These are phyloP conservation scores for Urophycis tenuis DNA, from an alignment of 2,797 vertebrate genomes.

Conservation along the genomic window DNA sequence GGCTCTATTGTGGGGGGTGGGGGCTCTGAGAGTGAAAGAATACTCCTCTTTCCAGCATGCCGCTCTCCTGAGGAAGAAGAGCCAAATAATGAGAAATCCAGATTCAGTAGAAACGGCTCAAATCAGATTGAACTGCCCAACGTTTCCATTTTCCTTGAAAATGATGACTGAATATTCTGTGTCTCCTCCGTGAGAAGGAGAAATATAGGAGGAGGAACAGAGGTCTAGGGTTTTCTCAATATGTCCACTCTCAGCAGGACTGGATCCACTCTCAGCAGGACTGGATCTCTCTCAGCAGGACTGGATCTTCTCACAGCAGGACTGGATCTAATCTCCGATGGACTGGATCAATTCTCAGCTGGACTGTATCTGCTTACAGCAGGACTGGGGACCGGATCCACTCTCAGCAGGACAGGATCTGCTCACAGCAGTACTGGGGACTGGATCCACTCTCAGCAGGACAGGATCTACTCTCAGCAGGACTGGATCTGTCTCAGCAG, in stretches of 20 bases:
- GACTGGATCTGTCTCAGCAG: no score
- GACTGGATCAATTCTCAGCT: slow-evolving; percentile 53
- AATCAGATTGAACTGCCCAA: slow-evolving; percentile 55
- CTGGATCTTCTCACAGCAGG: slow-evolving; percentile 20
- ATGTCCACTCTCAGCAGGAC: slow-evolving; percentile 12
- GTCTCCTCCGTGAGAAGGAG: slow-evolving; percentile 39
- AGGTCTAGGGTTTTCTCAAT: slow-evolving; percentile 32
- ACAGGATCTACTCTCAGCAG: no score
- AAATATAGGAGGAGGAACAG: slow-evolving; percentile 31
- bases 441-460: no score
- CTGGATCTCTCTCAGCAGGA: slow-evolving; percentile 40
- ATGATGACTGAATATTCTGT: slow-evolving; percentile 56
- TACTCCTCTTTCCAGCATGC: slow-evolving; percentile 55
- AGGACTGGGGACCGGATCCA: no score
- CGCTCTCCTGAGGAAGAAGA: slow-evolving; percentile 25
- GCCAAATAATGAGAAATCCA: slow-evolving; percentile 35
- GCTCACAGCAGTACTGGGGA: no score
- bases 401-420: no score
- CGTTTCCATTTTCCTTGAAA: slow-evolving; percentile 50
- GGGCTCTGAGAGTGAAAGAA: slow-evolving; percentile 33
- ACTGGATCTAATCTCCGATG: slow-evolving; percentile 54
- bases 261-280: slow-evolving; percentile 7
- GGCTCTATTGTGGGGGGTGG: slow-evolving; percentile 30
- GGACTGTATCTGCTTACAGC: slow-evolving; percentile 33
- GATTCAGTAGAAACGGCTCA: slow-evolving; percentile 26